Evolutionary conservation across 2,113 vertebrate genomes (phyloP), one percentile per base, ranked within the genome.

Genomic region (Phaethornis superciliosus): DNA sequence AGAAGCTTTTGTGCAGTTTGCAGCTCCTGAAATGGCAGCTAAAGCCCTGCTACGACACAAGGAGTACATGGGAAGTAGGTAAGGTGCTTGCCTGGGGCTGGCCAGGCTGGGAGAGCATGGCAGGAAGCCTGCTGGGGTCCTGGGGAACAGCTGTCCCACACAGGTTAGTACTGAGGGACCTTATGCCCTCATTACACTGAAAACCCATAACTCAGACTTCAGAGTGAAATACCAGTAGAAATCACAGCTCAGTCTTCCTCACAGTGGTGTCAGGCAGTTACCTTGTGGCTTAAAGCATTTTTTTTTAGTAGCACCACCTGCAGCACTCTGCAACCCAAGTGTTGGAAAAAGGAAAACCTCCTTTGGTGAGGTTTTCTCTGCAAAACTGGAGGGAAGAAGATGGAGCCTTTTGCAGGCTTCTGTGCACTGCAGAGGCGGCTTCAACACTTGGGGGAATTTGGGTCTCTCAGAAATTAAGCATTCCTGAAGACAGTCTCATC

Each of bases 1-100:
- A 18, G 97, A 98, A 65, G 99, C 98, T 4, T 99, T 97, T 0
- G 99, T 99, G 54, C 98, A 98, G 96, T 99, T 99, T 87, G 94
- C 96, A 5, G 96, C 98, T 27, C 98, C 98, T 5, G 97, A 98
- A 64, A 98, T 98, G 92, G 98, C 98, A 0, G 97, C 97, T 11
- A 97, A 98, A 80, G 99, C 99, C 20, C 96, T 99, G 54, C 44
- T 96, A 67, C 98, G 94, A 81, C 98, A 99, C 97, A 96, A 94
- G 87, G 97, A 98, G 9, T 85, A 98, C 13, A 99, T 99, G 16
- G 99, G 99, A 30, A 98, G 37, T 80, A 98, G 99, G 99, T 99
- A 47, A n/a, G n/a, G n/a, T n/a, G n/a, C n/a, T n/a, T n/a, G n/a
- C n/a, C n/a, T n/a, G 42, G 98, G 96, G 7, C 58, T 49, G 40